These are phyloP conservation scores for Phainopepla nitens DNA, from an alignment of 2,113 vertebrate genomes.

Conservation along the genomic window DNA sequence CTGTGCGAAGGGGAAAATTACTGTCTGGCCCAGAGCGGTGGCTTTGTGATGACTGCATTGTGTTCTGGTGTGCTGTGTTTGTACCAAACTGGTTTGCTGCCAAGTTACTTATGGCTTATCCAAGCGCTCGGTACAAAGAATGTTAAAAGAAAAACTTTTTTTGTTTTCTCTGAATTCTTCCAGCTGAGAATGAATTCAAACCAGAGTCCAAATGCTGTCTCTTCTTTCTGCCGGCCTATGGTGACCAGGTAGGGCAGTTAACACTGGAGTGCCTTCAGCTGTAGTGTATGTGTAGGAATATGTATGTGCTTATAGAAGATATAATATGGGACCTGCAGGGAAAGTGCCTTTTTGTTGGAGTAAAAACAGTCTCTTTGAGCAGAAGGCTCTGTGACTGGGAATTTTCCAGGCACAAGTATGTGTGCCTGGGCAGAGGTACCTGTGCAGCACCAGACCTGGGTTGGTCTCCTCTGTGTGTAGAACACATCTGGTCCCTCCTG, in stretches of 20 bases:
- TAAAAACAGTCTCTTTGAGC: background rate
- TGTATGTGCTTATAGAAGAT: background rate
- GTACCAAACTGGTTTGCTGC: slow-evolving; percentile 29
- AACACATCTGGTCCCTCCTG: background rate
- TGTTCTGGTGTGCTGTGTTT: slow-evolving; percentile 28
- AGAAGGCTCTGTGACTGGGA: background rate
- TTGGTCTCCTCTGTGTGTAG: background rate
- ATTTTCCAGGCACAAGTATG: background rate
- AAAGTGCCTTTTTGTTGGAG: background rate
- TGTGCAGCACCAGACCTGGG: background rate
- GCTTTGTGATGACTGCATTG: slow-evolving; percentile 45
- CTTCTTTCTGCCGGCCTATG: background rate
- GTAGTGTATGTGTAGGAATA: background rate
- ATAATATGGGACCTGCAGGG: background rate
- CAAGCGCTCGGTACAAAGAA: slow-evolving; percentile 19
- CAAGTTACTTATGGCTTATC: slow-evolving; percentile 42
- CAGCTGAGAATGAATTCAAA: background rate
- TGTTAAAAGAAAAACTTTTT: slow-evolving; percentile 35
- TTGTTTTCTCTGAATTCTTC: slow-evolving; percentile 29
- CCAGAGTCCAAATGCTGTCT: background rate
- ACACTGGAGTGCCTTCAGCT: background rate
- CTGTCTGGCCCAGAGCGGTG: slow-evolving; percentile 7
- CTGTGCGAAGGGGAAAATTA: slow-evolving; percentile 20
- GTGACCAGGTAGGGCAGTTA: background rate
- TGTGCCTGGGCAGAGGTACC: background rate